These are phyloP conservation scores for Dromius quadrimaculatus DNA, from an alignment of 2,888 invertebrate genomes.

Conservation along the genomic window DNA sequence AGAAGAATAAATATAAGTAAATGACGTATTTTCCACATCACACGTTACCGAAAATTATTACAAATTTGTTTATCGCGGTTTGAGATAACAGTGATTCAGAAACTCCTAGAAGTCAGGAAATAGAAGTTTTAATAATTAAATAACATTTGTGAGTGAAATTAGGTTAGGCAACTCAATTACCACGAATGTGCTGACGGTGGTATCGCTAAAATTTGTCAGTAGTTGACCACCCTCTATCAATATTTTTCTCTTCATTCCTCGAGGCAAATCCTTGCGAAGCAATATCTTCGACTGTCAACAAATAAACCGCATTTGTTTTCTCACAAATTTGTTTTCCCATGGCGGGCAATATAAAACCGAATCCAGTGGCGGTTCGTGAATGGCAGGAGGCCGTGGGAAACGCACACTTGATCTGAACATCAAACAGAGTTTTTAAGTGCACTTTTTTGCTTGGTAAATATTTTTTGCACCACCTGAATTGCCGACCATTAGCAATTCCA, in stretches of 20 bases:
- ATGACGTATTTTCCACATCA: constrained; percentile 2
- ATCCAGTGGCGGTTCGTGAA: neutral
- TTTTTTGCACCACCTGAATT: constrained; percentile 23
- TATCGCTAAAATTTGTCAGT: no score
- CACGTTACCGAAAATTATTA: constrained; percentile 1
- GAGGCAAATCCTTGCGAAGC: no score
- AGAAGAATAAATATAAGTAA: constrained; percentile 12
- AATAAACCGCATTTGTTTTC: neutral
- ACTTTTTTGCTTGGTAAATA: constrained; percentile 29
- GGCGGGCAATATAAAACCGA: neutral
- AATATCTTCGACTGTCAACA: neutral
- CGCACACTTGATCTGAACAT: constrained; percentile 22
- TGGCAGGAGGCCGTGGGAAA: constrained; percentile 5
- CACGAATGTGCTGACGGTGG: no score
- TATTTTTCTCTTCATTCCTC: no score
- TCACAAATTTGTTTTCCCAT: neutral
- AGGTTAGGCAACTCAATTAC: no score
- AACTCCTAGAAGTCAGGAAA: no score
- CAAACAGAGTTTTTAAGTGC: constrained; percentile 29
- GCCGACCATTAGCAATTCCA: constrained; percentile 6
- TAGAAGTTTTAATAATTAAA: no score
- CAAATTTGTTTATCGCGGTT: neutral
- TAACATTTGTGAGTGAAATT: no score
- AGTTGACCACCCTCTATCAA: no score
- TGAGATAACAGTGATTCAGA: constrained; percentile 5